Conservation (phyloP, 2,113 vertebrate species). For the Marmota flaviventris region DNA sequence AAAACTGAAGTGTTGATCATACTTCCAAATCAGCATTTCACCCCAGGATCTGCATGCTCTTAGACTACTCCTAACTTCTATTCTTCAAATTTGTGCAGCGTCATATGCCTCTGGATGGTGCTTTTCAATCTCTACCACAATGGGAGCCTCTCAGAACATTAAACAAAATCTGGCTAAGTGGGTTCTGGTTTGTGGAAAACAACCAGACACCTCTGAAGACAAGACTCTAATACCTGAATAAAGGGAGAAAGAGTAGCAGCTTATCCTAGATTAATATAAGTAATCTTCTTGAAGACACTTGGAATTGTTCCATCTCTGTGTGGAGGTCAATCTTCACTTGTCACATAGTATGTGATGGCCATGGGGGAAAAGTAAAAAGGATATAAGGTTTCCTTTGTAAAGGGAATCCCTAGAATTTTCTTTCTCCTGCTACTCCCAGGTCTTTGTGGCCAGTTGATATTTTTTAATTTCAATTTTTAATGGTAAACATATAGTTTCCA, state of each 20-base stretch:
- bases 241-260: neutral
- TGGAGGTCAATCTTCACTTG: conserved; percentile 27
- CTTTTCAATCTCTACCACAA: neutral
- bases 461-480: conserved; percentile 22
- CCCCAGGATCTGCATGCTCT: neutral
- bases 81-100: neutral
- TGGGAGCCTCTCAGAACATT: neutral
- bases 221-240: conserved; percentile 49
- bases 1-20: neutral
- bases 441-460: neutral
- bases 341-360: neutral
- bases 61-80: neutral
- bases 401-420: neutral
- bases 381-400: neutral
- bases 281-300: neutral
- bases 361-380: neutral
- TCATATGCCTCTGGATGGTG: neutral
- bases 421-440: neutral
- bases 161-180: neutral
- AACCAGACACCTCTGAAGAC: neutral
- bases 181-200: conserved; percentile 4
- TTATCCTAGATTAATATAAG: neutral
- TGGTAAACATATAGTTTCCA: neutral
- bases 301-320: neutral
- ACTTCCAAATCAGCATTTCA: conserved; percentile 29